Conservation (phyloP, 53 echinoderm and acorn worm species). For the Stichopus horrens region DNA sequence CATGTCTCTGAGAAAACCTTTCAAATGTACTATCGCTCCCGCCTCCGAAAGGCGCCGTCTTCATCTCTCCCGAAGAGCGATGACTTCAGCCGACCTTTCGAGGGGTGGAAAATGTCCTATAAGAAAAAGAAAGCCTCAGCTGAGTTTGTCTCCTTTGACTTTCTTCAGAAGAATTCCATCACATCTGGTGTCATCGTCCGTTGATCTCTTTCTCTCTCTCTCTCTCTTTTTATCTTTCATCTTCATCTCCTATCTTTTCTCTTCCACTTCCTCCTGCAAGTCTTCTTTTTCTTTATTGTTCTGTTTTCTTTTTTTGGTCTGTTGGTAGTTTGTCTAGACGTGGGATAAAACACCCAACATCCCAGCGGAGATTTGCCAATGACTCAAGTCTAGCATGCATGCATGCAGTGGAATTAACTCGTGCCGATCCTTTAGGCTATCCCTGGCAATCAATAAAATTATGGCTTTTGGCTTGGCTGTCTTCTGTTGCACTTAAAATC, state of each 20-base stretch:
- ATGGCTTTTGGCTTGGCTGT: neutral
- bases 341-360: neutral
- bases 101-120: too few relatives aligned
- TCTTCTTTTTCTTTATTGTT: neutral
- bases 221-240: neutral
- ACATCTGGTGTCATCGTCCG: neutral
- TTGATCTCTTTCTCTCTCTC: neutral
- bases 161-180: neutral
- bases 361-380: neutral
- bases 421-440: neutral
- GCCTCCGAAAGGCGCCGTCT: neutral
- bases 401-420: neutral
- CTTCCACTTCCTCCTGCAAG: neutral
- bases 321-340: neutral
- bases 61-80: neutral
- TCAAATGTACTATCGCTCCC: neutral
- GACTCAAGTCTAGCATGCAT: neutral
- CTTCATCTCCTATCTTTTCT: neutral
- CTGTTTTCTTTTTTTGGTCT: too few relatives aligned
- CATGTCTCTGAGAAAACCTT: conserved; percentile 12
- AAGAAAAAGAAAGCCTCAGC: neutral
- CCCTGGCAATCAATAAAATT: neutral
- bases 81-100: neutral
- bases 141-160: neutral
- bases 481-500: neutral